Percentiles rank a stretch among this genome's conserved stretches.
Conservation (phyloP, 2,797 vertebrate genomes). For the Epinephelus malabaricus region DNA sequence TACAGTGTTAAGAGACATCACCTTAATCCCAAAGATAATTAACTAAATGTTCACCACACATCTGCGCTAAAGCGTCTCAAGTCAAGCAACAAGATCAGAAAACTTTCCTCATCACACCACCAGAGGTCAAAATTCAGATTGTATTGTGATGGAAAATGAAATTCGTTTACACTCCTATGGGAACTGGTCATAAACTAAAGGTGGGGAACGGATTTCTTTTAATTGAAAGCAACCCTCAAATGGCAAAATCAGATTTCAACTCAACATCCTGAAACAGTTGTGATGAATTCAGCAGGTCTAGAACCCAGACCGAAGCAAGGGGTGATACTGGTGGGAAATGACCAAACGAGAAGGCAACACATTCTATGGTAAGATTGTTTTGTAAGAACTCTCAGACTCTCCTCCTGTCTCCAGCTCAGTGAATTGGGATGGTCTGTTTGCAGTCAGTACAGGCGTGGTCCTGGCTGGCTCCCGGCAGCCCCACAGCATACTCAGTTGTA, state of each 20-base stretch:
- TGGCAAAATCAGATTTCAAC: conserved; percentile 8
- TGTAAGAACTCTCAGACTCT: conserved; percentile 9
- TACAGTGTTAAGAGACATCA: conserved; percentile 48
- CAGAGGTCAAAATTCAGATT: conserved; percentile 18
- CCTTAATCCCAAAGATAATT: conserved; percentile 13
- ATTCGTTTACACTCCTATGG: not conserved
- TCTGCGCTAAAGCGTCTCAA: conserved; percentile 3
- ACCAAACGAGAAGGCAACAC: not conserved
- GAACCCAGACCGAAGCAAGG: conserved; percentile 1
- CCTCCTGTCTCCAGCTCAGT: conserved; percentile 72
- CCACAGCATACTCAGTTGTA: conserved; percentile 93
- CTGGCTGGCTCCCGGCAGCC: conserved; percentile 89
- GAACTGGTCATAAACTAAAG: not conserved
- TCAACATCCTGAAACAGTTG: conserved; percentile 18
- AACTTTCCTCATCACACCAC: not conserved
- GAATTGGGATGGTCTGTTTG: conserved; percentile 91
- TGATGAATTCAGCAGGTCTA: conserved; percentile 9
- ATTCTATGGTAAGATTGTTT: not conserved
- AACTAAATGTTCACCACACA: conserved; percentile 24
- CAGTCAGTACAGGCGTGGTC: conserved; percentile 82
- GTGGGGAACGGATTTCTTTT: not conserved
- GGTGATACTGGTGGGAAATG: not conserved
- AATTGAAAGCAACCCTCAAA: conserved; percentile 10
- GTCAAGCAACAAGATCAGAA: conserved; percentile 6
- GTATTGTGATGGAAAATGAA: conserved; percentile 16